Conservation (phyloP, 2,113 vertebrate genomes). For the Carassius carassius region DNA sequence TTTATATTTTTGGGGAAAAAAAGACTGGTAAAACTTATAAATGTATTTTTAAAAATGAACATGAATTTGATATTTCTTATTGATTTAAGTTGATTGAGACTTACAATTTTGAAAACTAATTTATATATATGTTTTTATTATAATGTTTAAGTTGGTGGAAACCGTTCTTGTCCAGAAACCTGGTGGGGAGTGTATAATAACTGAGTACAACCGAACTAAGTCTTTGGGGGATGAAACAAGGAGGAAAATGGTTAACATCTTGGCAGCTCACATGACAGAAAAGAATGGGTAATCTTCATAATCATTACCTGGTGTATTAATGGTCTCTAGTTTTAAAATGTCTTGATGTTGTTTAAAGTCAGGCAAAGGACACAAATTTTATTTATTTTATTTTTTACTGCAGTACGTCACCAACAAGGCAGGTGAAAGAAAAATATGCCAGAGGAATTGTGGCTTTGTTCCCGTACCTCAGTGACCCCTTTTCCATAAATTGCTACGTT, state of each 20-base stretch:
- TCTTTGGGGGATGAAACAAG: background rate
- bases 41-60: too few relatives aligned
- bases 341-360: too few relatives aligned
- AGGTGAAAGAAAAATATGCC: slow-evolving; percentile 55
- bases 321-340: too few relatives aligned
- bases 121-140: too few relatives aligned
- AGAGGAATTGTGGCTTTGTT: slow-evolving; percentile 57
- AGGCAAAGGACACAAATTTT: too few relatives aligned
- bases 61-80: too few relatives aligned
- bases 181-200: background rate
- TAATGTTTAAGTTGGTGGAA: background rate
- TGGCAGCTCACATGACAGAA: background rate
- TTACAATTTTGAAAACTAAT: too few relatives aligned
- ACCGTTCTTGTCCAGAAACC: background rate
- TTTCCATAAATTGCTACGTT: slow-evolving; percentile 43
- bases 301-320: background rate
- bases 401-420: slow-evolving; percentile 14
- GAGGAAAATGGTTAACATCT: slow-evolving; percentile 1
- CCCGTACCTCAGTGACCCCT: slow-evolving; percentile 49
- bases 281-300: background rate
- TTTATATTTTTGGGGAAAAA: background rate
- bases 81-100: too few relatives aligned
- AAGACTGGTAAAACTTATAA: too few relatives aligned
- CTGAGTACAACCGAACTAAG: background rate
- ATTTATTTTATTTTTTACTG: background rate